These are phyloP conservation scores for Grallaria varia DNA, from an alignment of 2,113 vertebrate species.

Conservation along the genomic window DNA sequence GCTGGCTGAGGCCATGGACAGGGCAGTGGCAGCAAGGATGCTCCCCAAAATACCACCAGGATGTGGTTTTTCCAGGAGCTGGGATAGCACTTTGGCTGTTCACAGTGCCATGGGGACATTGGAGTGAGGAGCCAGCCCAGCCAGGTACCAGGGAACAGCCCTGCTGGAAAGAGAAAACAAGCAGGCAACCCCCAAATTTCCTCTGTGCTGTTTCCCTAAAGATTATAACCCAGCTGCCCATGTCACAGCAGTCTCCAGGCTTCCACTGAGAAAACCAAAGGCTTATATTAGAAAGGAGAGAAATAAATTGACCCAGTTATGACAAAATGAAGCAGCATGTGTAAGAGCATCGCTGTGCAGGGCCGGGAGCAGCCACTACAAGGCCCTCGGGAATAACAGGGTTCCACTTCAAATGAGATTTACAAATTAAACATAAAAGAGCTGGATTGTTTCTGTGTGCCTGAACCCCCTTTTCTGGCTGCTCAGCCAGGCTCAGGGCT, in stretches of 20 bases:
- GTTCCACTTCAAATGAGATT: slow-evolving; percentile 21
- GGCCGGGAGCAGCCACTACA: not conserved
- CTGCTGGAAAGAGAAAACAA: not conserved
- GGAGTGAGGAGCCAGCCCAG: not conserved
- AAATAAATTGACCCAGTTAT: slow-evolving; percentile 32
- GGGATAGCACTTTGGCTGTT: not conserved
- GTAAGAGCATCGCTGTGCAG: not conserved
- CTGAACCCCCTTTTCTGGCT: not conserved
- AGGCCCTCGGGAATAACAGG: not conserved
- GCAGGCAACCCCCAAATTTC: not conserved
- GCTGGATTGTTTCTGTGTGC: not conserved
- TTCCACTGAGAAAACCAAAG: slow-evolving; percentile 21
- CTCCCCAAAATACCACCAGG: not conserved
- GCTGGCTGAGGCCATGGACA: not conserved
- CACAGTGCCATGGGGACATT: rapidly evolving
- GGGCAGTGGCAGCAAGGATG: not conserved
- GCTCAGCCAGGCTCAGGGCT: not conserved
- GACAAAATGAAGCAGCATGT: not conserved
- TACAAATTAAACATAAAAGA: slow-evolving; percentile 17
- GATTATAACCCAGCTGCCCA: not conserved
- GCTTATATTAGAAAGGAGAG: not conserved
- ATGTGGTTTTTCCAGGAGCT: not conserved
- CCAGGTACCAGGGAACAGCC: not conserved
- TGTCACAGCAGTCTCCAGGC: not conserved
- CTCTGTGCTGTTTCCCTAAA: not conserved